Percentiles rank a stretch among this genome's conserved stretches.
Evolutionary conservation across 2,797 vertebrate species (phyloP).

Genomic region (Onychomys torridus): DNA sequence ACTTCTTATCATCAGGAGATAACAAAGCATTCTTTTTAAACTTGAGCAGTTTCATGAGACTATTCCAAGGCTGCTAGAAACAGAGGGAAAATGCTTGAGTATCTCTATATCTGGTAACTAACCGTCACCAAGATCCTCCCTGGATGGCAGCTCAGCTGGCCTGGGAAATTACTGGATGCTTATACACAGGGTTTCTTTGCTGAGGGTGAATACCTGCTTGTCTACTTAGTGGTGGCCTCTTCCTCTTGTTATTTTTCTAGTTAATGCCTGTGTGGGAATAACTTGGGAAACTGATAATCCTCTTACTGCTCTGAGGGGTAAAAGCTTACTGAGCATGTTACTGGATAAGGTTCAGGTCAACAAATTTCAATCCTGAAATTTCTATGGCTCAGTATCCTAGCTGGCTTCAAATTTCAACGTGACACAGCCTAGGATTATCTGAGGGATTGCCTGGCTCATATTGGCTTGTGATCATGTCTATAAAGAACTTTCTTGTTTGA

Average conservation of each 20-base stretch:
- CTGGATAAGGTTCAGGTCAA: neutral
- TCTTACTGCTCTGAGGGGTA: neutral
- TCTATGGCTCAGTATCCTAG: neutral
- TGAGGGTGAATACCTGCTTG: neutral
- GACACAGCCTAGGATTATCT: neutral
- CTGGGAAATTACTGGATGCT: rapidly evolving
- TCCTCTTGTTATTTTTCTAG: neutral
- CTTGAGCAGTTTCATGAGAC: neutral
- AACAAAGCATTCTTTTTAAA: neutral
- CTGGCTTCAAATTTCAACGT: neutral
- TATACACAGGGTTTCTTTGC: neutral
- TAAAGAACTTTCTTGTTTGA: neutral
- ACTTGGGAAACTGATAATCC: neutral
- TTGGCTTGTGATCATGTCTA: neutral
- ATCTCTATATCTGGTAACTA: neutral
- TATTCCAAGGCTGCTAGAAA: neutral
- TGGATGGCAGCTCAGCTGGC: neutral
- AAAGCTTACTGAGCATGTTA: neutral
- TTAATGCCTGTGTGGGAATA: neutral
- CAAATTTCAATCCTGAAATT: neutral
- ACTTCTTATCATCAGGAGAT: neutral
- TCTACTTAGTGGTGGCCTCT: neutral
- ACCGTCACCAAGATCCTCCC: neutral
- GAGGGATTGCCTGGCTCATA: neutral
- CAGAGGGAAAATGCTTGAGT: neutral